Conservation (phyloP, 1,140 invertebrate genomes). For the Drosophila ironensis region DNA sequence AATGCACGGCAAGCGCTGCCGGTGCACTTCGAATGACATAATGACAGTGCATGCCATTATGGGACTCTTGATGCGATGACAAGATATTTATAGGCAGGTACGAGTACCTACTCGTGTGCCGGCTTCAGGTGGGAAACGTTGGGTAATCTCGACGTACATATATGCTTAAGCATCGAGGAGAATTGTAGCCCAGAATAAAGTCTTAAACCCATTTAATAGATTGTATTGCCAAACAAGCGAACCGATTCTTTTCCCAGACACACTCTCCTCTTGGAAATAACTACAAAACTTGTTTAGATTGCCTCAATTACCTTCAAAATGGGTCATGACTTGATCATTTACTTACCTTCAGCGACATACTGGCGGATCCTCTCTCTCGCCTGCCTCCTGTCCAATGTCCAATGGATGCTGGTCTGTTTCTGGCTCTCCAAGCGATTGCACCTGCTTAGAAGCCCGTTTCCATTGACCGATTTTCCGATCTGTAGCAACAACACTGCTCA, state of each 20-base stretch:
- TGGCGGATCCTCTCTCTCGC: constrained; percentile 21
- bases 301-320: constrained; percentile 22
- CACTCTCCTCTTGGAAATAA: constrained; percentile 7
- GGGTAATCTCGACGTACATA: no score
- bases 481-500: constrained; percentile 64
- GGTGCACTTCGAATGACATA: constrained; percentile 51
- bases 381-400: no score
- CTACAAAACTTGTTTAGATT: constrained; percentile 7
- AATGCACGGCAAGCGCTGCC: constrained; percentile 66
- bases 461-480: constrained; percentile 73
- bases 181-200: no score
- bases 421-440: constrained; percentile 54
- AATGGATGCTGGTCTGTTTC: not conserved
- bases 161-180: no score
- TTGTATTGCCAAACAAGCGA: not conserved
- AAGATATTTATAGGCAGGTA: constrained; percentile 30
- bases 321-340: constrained; percentile 51
- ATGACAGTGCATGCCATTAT: constrained; percentile 37
- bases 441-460: constrained; percentile 74
- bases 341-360: constrained; percentile 74
- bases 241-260: no score
- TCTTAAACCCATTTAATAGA: not conserved
- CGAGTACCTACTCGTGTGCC: no score
- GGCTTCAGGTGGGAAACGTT: no score
- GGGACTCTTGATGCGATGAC: constrained; percentile 20